phyloP scores from a whole-genome alignment of 2,113 vertebrate species.

The Glaucomys volans region DNA sequence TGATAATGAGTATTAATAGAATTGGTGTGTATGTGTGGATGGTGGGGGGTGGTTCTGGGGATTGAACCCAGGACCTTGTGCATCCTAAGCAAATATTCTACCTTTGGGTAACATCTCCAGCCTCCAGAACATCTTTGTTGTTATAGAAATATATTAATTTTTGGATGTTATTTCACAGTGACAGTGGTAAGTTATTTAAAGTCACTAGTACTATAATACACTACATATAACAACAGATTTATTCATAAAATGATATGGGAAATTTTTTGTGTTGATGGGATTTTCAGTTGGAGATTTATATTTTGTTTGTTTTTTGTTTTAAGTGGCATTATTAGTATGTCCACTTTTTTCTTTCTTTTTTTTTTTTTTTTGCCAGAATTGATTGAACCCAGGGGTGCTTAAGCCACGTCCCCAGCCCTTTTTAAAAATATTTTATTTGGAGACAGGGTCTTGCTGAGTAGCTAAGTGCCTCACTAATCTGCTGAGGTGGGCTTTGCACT shows the following conservation, averaged over 20 bases:
- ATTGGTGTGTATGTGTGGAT: background rate
- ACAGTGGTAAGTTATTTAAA: background rate
- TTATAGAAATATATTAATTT: background rate
- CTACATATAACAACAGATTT: background rate
- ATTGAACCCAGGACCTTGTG: background rate
- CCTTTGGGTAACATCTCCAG: background rate
- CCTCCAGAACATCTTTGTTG: background rate
- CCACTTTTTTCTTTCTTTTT: too few relatives aligned
- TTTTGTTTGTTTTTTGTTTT: background rate
- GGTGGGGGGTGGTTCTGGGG: background rate
- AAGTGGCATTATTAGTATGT: background rate
- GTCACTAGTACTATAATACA: background rate
- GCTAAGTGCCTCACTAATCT: too few relatives aligned
- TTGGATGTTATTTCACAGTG: background rate
- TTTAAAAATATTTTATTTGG: too few relatives aligned
- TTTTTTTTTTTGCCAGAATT: too few relatives aligned
- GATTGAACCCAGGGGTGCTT: too few relatives aligned
- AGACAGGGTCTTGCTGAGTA: too few relatives aligned
- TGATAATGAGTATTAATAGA: constrained; percentile 18
- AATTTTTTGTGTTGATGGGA: background rate
- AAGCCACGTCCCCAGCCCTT: too few relatives aligned
- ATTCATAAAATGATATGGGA: background rate
- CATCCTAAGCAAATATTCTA: background rate
- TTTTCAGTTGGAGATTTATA: background rate
- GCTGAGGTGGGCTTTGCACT: too few relatives aligned